Percentiles rank a stretch among this genome's conserved stretches.
phyloP scores from a whole-genome alignment of 2,888 invertebrate genomes.

The Druceiella hillmani region DNA sequence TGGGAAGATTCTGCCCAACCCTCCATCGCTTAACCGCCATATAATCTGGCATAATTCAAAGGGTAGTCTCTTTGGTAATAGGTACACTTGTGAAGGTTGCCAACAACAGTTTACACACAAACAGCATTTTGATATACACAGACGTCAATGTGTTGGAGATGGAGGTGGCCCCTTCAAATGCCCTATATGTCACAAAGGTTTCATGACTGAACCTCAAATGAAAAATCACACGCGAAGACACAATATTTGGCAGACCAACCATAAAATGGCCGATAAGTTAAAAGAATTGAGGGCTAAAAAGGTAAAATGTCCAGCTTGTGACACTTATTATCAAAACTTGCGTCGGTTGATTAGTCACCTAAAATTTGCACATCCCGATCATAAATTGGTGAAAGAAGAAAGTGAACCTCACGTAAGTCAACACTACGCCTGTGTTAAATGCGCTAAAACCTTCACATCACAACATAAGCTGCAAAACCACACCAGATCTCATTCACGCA shows the following conservation, averaged over 20 bases:
- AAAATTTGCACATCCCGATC: constrained; percentile 43
- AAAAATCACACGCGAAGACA: constrained; percentile 49
- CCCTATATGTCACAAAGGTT: constrained; percentile 47
- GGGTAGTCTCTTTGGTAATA: constrained; percentile 37
- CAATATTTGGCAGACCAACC: constrained; percentile 41
- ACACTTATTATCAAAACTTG: constrained; percentile 38
- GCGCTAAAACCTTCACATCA: constrained; percentile 42
- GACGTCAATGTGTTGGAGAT: constrained; percentile 46
- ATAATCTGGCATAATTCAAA: constrained; percentile 44
- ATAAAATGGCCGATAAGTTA: constrained; percentile 38
- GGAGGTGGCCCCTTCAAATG: constrained; percentile 49
- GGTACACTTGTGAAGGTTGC: constrained; percentile 46
- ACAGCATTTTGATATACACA: constrained; percentile 41
- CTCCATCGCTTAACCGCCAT: constrained; percentile 42
- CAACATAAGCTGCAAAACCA: constrained; percentile 37
- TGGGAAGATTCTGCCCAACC: constrained; percentile 42
- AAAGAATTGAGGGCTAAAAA: constrained; percentile 32
- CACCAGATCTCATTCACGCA: constrained; percentile 40
- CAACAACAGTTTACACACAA: constrained; percentile 45
- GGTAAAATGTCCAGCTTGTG: constrained; percentile 45
- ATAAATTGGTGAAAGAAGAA: constrained; percentile 48
- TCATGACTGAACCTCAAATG: constrained; percentile 46
- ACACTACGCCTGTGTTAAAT: constrained; percentile 41
- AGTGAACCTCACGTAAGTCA: constrained; percentile 42
- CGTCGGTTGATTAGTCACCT: constrained; percentile 45